Conservation (phyloP, 1,140 invertebrate genomes). For the Drosophila quadrilineata region DNA sequence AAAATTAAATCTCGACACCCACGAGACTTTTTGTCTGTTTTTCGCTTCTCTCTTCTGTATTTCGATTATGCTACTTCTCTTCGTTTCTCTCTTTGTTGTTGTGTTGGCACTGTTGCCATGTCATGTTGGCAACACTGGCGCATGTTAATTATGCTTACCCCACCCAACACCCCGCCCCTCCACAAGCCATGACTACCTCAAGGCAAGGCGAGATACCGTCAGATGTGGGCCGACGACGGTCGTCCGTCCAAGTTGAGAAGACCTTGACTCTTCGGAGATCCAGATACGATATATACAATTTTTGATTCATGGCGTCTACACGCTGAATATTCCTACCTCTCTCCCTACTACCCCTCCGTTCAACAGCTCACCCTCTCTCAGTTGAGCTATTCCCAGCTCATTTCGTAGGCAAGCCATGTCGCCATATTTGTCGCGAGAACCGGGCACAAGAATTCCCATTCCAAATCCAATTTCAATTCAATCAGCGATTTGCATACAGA, state of each 20-base stretch:
- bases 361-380: constrained; percentile 15
- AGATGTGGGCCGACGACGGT: constrained; percentile 73
- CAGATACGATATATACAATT: constrained; percentile 74
- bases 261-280: constrained; percentile 74
- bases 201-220: constrained; percentile 17
- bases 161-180: constrained; percentile 2
- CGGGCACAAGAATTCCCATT: constrained; percentile 60
- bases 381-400: constrained; percentile 32
- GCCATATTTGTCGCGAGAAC: constrained; percentile 42
- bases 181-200: background rate
- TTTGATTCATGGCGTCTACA: constrained; percentile 70
- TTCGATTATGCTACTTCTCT: constrained; percentile 5
- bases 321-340: background rate
- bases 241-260: constrained; percentile 44
- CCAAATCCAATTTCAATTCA: too few relatives aligned
- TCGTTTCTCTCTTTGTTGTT: constrained; percentile 18
- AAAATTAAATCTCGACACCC: constrained; percentile 49
- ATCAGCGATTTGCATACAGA: constrained; percentile 76
- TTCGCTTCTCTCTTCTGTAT: constrained; percentile 5
- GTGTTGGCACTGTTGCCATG: constrained; percentile 40
- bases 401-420: constrained; percentile 66
- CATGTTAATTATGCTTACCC: constrained; percentile 71
- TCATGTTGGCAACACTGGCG: constrained; percentile 64
- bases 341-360: too few relatives aligned
- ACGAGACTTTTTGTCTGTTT: constrained; percentile 33